phyloP scores from a whole-genome alignment of 2,888 invertebrate genomes.

The Calameuta filiformis region DNA sequence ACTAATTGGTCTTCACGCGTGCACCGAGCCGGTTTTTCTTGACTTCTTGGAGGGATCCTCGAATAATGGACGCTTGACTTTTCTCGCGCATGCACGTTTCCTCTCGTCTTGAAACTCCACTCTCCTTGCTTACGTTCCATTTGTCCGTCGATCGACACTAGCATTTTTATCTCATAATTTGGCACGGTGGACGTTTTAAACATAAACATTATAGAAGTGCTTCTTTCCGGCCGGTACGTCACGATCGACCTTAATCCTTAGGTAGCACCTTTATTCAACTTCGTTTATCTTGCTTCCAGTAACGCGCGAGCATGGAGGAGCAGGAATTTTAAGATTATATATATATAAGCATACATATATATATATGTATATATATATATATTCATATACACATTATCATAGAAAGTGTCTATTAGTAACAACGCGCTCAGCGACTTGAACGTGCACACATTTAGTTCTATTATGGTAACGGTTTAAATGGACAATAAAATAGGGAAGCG shows the following conservation, averaged over 20 bases:
- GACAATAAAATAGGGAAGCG: background rate
- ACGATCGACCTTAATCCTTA: slow-evolving; percentile 49
- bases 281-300: slow-evolving; percentile 24
- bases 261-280: slow-evolving; percentile 61
- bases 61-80: background rate
- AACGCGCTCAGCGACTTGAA: background rate
- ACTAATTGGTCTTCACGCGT: slow-evolving; percentile 2
- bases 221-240: slow-evolving; percentile 38
- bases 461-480: background rate
- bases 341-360: slow-evolving; percentile 26
- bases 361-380: background rate
- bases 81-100: background rate
- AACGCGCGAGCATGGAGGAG: slow-evolving; percentile 4
- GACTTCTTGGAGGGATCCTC: background rate
- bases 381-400: slow-evolving; percentile 21
- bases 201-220: background rate
- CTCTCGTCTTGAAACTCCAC: background rate
- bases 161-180: slow-evolving; percentile 10
- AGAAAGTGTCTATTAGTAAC: background rate
- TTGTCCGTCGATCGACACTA: slow-evolving; percentile 23
- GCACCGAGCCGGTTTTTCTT: background rate
- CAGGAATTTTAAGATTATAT: background rate
- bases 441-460: background rate
- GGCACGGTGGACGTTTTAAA: slow-evolving; percentile 18
- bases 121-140: slow-evolving; percentile 17